Conservation (phyloP, 1,140 invertebrate genomes). For the Drosophila baimaii region DNA sequence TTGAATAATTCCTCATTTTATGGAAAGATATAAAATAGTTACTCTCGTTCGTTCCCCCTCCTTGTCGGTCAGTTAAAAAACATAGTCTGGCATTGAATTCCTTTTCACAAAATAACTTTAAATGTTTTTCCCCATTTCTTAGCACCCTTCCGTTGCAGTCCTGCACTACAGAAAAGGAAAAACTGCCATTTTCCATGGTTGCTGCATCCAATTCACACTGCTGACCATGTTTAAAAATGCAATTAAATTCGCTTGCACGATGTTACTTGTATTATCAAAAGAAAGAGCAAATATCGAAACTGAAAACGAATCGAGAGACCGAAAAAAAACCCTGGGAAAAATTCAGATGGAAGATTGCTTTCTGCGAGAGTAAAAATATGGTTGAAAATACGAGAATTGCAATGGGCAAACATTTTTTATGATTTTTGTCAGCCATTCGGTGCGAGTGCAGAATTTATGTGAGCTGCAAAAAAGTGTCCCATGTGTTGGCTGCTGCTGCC, state of each 20-base stretch:
- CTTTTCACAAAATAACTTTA: neutral
- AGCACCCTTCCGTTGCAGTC: neutral
- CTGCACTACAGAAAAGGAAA: neutral
- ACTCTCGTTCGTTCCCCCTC: neutral
- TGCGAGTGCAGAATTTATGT: slow-evolving; percentile 48
- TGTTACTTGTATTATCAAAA: slow-evolving; percentile 29
- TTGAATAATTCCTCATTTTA: neutral
- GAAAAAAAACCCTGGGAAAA: slow-evolving; percentile 18
- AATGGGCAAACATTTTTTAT: slow-evolving; percentile 18
- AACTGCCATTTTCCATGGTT: neutral
- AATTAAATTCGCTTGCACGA: slow-evolving; percentile 42
- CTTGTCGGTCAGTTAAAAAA: neutral
- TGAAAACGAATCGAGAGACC: neutral
- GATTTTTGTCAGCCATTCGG: slow-evolving; percentile 24
- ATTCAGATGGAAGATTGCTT: slow-evolving; percentile 14
- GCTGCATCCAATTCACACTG: slow-evolving; percentile 1
- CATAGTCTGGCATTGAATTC: neutral
- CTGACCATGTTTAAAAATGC: slow-evolving; percentile 31
- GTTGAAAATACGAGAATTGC: slow-evolving; percentile 31
- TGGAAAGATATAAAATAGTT: neutral
- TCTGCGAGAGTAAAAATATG: slow-evolving; percentile 25
- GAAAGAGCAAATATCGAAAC: slow-evolving; percentile 15
- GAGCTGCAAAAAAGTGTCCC: slow-evolving; percentile 41
- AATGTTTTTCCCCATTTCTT: neutral
- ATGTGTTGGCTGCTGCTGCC: slow-evolving; percentile 41